phyloP scores from a whole-genome alignment of 2,888 invertebrate species.

The Incurvaria masculella region DNA sequence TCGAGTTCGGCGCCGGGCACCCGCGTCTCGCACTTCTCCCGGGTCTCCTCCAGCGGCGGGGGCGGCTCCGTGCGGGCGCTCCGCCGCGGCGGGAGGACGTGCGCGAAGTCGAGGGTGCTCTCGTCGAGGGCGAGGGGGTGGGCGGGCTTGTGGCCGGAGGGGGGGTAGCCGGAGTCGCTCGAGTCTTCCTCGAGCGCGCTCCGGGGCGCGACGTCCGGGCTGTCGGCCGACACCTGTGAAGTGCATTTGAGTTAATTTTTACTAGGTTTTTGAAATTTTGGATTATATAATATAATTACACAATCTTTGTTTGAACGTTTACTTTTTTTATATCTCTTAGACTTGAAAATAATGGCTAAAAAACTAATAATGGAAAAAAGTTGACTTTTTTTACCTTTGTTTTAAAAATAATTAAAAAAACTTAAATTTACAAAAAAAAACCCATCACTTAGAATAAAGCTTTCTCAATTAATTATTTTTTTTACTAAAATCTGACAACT shows the following conservation, averaged over 20 bases:
- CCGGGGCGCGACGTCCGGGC: constrained; percentile 3
- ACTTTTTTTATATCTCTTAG: neutral
- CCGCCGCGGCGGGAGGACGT: constrained; percentile 11
- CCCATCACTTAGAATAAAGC: too few relatives aligned
- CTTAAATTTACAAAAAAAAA: too few relatives aligned
- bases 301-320: too few relatives aligned
- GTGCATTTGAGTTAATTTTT: too few relatives aligned
- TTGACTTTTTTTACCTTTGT: neutral
- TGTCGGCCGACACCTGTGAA: constrained; percentile 7
- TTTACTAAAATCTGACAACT: too few relatives aligned
- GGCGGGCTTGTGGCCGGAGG: constrained; percentile 3
- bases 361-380: neutral
- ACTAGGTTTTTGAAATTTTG: too few relatives aligned
- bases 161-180: constrained; percentile 1
- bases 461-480: too few relatives aligned
- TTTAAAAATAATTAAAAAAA: too few relatives aligned
- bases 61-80: constrained; percentile 18
- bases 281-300: too few relatives aligned
- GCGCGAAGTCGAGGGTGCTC: neutral
- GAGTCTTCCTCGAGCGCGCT: neutral
- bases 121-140: neutral
- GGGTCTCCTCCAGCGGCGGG: constrained; percentile 29
- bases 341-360: neutral
- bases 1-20: constrained; percentile 20
- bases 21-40: constrained; percentile 14